Conservation (phyloP, 2,797 vertebrate species). For the Trachops cirrhosus region DNA sequence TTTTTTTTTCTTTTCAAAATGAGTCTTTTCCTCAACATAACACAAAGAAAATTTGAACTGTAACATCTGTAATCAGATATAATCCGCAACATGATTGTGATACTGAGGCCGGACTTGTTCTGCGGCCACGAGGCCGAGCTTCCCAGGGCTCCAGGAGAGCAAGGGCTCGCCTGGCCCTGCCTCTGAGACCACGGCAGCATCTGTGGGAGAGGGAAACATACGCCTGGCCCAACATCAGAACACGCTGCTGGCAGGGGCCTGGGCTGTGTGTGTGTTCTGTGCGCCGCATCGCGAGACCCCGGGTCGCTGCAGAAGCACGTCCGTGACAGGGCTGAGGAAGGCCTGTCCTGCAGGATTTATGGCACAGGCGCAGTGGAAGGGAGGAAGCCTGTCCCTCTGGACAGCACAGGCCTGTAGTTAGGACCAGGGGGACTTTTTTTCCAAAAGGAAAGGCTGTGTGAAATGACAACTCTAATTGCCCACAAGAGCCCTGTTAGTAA, state of each 20-base stretch:
- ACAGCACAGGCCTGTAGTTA: neutral
- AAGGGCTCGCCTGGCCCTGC: slow-evolving; percentile 25
- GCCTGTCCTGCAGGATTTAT: neutral
- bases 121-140: neutral
- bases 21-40: neutral
- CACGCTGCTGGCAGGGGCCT: slow-evolving; percentile 9
- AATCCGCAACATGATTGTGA: neutral
- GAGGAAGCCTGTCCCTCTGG: neutral
- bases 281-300: neutral
- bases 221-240: slow-evolving; percentile 9
- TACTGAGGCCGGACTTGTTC: neutral
- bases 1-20: neutral
- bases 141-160: neutral
- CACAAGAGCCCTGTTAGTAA: neutral
- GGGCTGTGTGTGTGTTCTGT: neutral
- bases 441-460: neutral
- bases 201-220: slow-evolving; percentile 46
- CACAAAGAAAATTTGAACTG: slow-evolving; percentile 37
- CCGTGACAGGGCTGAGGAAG: neutral
- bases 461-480: slow-evolving; percentile 8
- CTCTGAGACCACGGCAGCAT: slow-evolving; percentile 46
- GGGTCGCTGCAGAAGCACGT: neutral
- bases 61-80: neutral
- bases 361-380: neutral
- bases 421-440: neutral